Evolutionary conservation across 2,797 vertebrate species (phyloP), one percentile per base, ranked within the genome.

Genomic region (Merluccius polli): DNA sequence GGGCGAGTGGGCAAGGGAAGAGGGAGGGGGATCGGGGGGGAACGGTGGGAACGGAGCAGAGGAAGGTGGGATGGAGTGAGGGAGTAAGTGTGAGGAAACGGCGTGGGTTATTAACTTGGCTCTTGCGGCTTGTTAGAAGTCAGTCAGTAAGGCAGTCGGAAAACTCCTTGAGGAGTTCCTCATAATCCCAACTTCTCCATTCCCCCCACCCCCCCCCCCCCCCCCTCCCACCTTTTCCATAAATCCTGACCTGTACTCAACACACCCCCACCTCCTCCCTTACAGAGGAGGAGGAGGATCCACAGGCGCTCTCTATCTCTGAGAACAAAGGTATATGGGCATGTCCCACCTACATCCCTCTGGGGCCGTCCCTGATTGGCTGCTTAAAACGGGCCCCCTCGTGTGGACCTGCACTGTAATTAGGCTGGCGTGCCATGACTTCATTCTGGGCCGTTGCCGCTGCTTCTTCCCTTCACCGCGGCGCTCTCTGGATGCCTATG

Each of bases 51-150:
- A 88, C 82, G 81, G 70, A 78, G 77, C 74, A 35, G 74, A 30
- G 27, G 73, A 30, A 44, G 41, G 74, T 52, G 75, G 75, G 80
- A 75, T 71, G 24, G 44, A 27, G 71, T 30, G 44, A 73, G 65
- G 93, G 91, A 93, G 93, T 92, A 93, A 90, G 90, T 85, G 82
- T 82, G 30, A 24, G 18, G 91, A 35, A 44, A 18, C 41, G 12
- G 41, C 41, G 18, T 72, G 94, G 95, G 94, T 96, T 96, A 97
- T 96, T 89, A 92, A 93, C 92, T 87, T 94, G 94, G 94, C 94
- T 96, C 94, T 94, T 81, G 92, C 79, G 81, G 94, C 93, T 95
- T 95, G 93, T 93, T 93, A 92, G 93, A 94, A 94, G 91, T 94
- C 90, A 85, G 90, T 48, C 38, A 87, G 91, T 90, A 88, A 87